A percentile compares a stretch with the other conserved stretches of the same genome.
These are phyloP conservation scores for Phymatocera aterrima DNA, from an alignment of 2,888 invertebrate species.

Conservation along the genomic window DNA sequence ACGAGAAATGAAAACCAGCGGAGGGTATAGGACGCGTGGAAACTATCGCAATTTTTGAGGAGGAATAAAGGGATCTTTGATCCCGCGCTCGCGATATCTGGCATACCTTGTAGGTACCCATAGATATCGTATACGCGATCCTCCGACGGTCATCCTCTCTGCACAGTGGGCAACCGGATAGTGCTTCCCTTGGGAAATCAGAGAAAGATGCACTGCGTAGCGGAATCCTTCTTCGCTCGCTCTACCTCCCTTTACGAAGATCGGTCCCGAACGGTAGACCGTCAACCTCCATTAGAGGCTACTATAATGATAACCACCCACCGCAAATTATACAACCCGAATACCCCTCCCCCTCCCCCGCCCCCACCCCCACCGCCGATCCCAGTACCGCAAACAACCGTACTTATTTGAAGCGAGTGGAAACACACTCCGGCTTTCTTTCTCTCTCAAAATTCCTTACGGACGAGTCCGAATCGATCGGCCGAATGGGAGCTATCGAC, in stretches of 20 bases:
- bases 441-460: too few species aligned
- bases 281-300: conserved; percentile 43
- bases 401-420: neutral
- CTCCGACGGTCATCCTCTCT: conserved; percentile 19
- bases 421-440: too few species aligned
- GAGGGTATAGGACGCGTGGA: conserved; percentile 42
- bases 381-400: neutral
- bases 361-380: too few species aligned
- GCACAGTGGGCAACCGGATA: conserved; percentile 52
- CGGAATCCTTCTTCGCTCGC: conserved; percentile 35
- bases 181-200: conserved; percentile 69
- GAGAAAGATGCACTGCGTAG: conserved; percentile 68
- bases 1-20: neutral
- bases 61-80: conserved; percentile 66
- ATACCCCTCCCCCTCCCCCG: neutral
- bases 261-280: conserved; percentile 32
- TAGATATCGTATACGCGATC: conserved; percentile 27
- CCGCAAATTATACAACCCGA: conserved; percentile 29
- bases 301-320: conserved; percentile 38
- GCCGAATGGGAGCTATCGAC: too few species aligned
- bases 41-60: conserved; percentile 61
- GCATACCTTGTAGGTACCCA: too few species aligned
- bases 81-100: conserved; percentile 42
- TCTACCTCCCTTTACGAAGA: conserved; percentile 1
- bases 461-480: too few species aligned